Percentiles rank a stretch among this genome's conserved stretches.
Evolutionary conservation across 2,888 invertebrate genomes (phyloP).

Genomic region (Cephus pygmeus): DNA sequence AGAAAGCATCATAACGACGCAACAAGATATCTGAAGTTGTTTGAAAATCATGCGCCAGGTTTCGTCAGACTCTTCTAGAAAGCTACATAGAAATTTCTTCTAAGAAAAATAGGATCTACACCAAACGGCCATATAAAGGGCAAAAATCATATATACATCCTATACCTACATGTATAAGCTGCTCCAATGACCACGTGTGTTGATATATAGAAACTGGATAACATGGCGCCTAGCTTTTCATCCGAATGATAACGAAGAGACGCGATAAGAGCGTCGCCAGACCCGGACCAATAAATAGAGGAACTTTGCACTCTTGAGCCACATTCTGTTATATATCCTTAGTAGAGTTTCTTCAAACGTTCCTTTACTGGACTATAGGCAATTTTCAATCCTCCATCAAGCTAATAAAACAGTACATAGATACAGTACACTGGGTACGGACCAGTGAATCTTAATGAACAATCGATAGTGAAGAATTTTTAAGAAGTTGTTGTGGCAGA

Average conservation of each 20-base stretch:
- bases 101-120: neutral
- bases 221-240: conserved; percentile 25
- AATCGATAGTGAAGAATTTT: neutral
- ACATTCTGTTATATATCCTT: conserved; percentile 40
- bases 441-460: neutral
- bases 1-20: neutral
- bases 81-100: neutral
- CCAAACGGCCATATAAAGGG: neutral
- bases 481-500: neutral
- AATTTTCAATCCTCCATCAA: neutral
- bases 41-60: neutral
- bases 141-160: neutral
- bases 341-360: neutral
- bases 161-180: neutral
- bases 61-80: neutral
- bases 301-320: conserved; percentile 48
- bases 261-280: conserved; percentile 31
- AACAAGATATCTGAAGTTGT: neutral
- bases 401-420: neutral
- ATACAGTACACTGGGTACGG: neutral
- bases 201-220: conserved; percentile 7
- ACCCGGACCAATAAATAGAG: conserved; percentile 52
- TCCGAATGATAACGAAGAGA: conserved; percentile 40
- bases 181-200: neutral
- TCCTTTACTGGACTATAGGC: neutral